Evolutionary conservation across 2,888 invertebrate genomes (phyloP).

Genomic region (Apamea monoglypha): DNA sequence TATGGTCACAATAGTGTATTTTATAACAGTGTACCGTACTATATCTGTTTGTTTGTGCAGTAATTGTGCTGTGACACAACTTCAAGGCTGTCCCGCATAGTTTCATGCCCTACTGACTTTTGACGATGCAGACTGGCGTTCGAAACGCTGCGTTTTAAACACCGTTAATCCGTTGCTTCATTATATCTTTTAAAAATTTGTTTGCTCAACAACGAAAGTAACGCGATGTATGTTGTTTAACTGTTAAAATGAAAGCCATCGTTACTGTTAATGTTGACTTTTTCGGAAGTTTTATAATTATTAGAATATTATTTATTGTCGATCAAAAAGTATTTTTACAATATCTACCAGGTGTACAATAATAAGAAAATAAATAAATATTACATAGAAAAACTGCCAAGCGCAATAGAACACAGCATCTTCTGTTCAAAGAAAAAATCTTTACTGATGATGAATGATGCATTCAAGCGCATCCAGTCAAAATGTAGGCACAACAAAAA

Average conservation of each 20-base stretch:
- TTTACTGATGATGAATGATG: background rate
- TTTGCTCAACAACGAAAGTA: background rate
- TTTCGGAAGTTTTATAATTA: background rate
- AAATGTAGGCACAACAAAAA: background rate
- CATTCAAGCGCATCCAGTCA: background rate
- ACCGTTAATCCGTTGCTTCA: background rate
- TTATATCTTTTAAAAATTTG: no score
- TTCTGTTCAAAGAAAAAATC: no score
- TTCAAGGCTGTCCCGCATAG: conserved; percentile 57
- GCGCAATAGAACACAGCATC: no score
- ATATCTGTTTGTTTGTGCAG: conserved; percentile 44
- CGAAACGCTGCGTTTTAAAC: conserved; percentile 31
- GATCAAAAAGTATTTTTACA: background rate
- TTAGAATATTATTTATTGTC: background rate
- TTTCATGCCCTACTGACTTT: conserved; percentile 61
- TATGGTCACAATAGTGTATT: conserved; percentile 51
- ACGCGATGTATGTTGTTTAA: background rate
- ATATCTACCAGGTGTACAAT: background rate
- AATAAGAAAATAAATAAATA: no score
- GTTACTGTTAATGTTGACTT: background rate
- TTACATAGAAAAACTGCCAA: no score
- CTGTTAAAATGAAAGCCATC: no score
- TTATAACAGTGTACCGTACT: conserved; percentile 41
- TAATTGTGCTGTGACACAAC: conserved; percentile 62
- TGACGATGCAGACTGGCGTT: conserved; percentile 14